Percentiles rank a stretch among this genome's conserved stretches.
Conservation (phyloP, 2,797 vertebrate species). For the Gobio occitaniae region DNA sequence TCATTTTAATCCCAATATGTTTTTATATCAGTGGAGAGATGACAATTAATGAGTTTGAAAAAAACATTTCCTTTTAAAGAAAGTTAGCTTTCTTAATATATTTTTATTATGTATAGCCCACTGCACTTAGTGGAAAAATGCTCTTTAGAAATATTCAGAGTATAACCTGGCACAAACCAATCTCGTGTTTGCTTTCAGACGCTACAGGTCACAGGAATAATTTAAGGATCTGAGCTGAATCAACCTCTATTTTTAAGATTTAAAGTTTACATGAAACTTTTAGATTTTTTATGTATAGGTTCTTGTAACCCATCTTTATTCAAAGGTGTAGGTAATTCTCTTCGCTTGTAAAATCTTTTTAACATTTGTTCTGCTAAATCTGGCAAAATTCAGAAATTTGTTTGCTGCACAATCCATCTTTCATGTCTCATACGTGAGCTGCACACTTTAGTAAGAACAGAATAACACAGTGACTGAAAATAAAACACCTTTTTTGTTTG, state of each 20-base stretch:
- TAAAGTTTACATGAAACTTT: conserved; percentile 7
- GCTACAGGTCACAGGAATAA: conserved; percentile 1
- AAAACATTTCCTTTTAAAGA: not conserved
- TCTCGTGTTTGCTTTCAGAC: not conserved
- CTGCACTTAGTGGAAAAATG: not conserved
- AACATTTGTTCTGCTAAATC: conserved; percentile 5
- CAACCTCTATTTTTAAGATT: not conserved
- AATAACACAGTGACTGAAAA: conserved; percentile 11
- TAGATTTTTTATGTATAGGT: not conserved
- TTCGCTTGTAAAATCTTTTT: conserved; percentile 2
- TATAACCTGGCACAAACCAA: not conserved
- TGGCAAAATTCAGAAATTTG: not conserved
- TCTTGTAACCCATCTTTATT: not conserved
- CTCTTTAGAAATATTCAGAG: not conserved
- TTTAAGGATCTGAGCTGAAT: conserved; percentile 4
- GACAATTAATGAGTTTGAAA: not conserved
- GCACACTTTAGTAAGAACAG: not conserved
- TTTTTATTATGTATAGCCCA: not conserved
- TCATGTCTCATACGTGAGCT: conserved; percentile 21
- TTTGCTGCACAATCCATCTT: not conserved
- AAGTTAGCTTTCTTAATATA: not conserved
- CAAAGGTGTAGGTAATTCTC: not conserved
- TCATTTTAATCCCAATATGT: too few relatives aligned
- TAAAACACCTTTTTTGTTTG: conserved; percentile 11
- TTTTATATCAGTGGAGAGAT: not conserved